Evolutionary conservation across 2,797 vertebrate genomes (phyloP), one percentile per base, ranked within the genome.

Genomic region (Ciconia nigra): DNA sequence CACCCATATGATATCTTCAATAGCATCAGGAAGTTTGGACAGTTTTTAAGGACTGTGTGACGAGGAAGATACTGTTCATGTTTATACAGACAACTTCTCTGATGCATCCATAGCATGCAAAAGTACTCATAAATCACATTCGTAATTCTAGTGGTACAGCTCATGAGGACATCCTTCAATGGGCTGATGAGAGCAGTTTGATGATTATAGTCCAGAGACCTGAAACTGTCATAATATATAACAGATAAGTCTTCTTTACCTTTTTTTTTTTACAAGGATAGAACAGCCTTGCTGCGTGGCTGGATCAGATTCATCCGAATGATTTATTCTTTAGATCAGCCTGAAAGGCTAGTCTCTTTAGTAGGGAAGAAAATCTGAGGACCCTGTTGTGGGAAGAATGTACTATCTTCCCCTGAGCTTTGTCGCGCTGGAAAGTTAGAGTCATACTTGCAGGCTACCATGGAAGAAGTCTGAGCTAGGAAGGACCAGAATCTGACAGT

Each of bases 151-250:
- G 41, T 51, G 11, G 39, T 63, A 71, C 52, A 73, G 22, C 11
- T 91, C 49, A 44, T 33, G 22, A 93, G 67, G 49, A 72, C 54
- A 87, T 18, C 6, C 11, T 88, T 90, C 19, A 14, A 1, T 58
- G 35, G 31, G n/a, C 0, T 90, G 70, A 78, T 88, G 47, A 78
- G 28, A 86, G 29, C 20, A 61, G 54, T 74, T 87, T 54, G 83
- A 86, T 78, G 37, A 90, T 46, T 86, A 46, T 29, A 90, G 33
- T 74, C 61, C 72, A 84, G 51, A 93, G 79, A 88, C 88, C 77
- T 76, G 77, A 94, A 96, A 87, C 46, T 90, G 72, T 88, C 83
- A 88, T 51, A 86, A 69, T 59, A 46, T 71, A 65, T 91, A 96
- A 77, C 2, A 5, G 13, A 51, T 39, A 80, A 71, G 19, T 49